Conservation (phyloP, 1,140 invertebrate genomes). For the Odontomachus brunneus region DNA sequence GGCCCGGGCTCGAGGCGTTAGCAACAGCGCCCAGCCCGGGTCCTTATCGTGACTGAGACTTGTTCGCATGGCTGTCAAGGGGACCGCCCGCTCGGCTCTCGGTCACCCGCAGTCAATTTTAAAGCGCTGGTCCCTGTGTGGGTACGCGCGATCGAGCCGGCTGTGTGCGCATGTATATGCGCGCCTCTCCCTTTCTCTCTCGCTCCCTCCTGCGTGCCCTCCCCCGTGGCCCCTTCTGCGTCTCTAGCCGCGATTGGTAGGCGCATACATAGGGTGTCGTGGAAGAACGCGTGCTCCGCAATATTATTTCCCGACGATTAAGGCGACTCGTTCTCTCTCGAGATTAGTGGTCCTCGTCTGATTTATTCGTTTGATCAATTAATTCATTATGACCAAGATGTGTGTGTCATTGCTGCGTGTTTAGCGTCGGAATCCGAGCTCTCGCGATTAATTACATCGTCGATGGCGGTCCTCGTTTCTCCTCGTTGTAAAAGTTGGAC, state of each 20-base stretch:
- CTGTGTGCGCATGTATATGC: conserved; percentile 21
- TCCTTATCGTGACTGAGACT: conserved; percentile 78
- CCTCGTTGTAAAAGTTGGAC: background rate
- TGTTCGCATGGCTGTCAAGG: conserved; percentile 80
- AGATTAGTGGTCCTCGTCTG: too few relatives aligned
- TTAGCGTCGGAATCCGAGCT: too few relatives aligned
- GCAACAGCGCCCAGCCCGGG: conserved; percentile 75
- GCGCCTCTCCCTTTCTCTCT: conserved; percentile 52
- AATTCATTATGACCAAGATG: too few relatives aligned
- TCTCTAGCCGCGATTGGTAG: conserved; percentile 25
- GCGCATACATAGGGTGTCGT: conserved; percentile 37
- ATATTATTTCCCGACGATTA: conserved; percentile 7
- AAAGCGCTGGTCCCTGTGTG: conserved; percentile 55
- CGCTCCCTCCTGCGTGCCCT: conserved; percentile 24
- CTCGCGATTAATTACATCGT: background rate
- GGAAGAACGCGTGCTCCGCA: conserved; percentile 21
- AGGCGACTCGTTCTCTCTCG: too few relatives aligned
- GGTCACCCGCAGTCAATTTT: conserved; percentile 75
- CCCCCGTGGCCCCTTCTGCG: background rate
- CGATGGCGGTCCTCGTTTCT: background rate
- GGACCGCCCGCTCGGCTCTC: conserved; percentile 68
- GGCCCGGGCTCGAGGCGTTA: conserved; percentile 63
- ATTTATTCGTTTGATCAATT: too few relatives aligned
- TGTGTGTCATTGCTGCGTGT: too few relatives aligned
- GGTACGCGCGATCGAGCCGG: conserved; percentile 20